These are phyloP conservation scores for Stomatorhinus walkeri DNA, from an alignment of 2,797 vertebrate species.

Conservation along the genomic window DNA sequence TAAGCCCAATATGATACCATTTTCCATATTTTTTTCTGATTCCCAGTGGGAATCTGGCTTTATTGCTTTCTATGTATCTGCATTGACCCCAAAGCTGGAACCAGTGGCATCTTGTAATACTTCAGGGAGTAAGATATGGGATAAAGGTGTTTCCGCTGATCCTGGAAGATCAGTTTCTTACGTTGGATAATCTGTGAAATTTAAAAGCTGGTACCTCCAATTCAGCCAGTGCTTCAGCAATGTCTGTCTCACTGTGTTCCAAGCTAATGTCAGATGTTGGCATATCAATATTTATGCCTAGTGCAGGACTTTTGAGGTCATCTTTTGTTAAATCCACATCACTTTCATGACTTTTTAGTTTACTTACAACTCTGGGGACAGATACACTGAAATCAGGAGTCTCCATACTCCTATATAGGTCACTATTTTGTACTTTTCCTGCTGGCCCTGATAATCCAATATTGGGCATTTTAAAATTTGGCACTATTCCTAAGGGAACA, in stretches of 20 bases:
- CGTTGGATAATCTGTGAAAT: slow-evolving; percentile 49
- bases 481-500: slow-evolving; percentile 40
- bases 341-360: not conserved
- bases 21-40: slow-evolving; percentile 43
- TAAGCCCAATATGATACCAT: slow-evolving; percentile 60
- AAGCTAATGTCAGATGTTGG: slow-evolving; percentile 13
- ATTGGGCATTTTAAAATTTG: slow-evolving; percentile 41
- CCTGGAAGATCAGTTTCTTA: slow-evolving; percentile 13
- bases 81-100: slow-evolving; percentile 22
- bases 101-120: slow-evolving; percentile 16
- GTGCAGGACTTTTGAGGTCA: slow-evolving; percentile 32
- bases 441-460: slow-evolving; percentile 24
- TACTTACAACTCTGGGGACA: slow-evolving; percentile 28
- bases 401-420: slow-evolving; percentile 26
- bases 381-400: not conserved
- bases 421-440: slow-evolving; percentile 37
- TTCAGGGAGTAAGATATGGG: slow-evolving; percentile 31
- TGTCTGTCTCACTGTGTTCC: slow-evolving; percentile 35
- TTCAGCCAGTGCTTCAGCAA: slow-evolving; percentile 31
- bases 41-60: slow-evolving; percentile 42
- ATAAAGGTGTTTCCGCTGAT: slow-evolving; percentile 32
- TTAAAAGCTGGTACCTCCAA: slow-evolving; percentile 51
- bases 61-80: slow-evolving; percentile 51
- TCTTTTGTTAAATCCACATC: slow-evolving; percentile 39
- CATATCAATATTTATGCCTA: slow-evolving; percentile 21